phyloP scores from a whole-genome alignment of 2,113 vertebrate genomes.

The Passer montanus region DNA sequence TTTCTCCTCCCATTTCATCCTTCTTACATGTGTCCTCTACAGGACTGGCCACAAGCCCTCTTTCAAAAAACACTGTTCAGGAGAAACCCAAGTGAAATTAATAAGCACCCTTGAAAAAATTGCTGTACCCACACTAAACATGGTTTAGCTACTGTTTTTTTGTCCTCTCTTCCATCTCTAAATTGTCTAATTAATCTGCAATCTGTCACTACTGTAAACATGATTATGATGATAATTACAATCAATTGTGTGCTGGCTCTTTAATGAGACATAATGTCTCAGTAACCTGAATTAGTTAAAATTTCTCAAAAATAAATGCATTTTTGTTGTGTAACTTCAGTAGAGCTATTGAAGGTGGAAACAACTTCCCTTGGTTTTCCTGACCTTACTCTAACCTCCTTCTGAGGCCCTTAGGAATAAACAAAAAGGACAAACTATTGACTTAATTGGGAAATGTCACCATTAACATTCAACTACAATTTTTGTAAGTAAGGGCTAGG shows the following conservation, averaged over 20 bases:
- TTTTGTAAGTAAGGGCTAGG: not conserved
- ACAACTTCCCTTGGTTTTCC: not conserved
- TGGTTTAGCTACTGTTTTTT: not conserved
- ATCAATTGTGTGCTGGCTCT: not conserved
- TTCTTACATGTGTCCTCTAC: fast-evolving
- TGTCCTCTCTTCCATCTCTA: not conserved
- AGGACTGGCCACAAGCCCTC: not conserved
- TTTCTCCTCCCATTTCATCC: not conserved
- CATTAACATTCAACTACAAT: not conserved
- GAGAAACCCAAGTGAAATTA: not conserved
- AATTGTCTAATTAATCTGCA: not conserved
- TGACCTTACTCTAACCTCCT: not conserved
- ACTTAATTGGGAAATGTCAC: not conserved
- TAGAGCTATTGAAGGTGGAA: not conserved
- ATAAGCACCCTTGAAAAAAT: not conserved
- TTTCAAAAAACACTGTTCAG: not conserved
- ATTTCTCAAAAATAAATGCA: not conserved
- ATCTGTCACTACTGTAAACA: not conserved
- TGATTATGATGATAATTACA: not conserved
- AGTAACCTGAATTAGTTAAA: not conserved
- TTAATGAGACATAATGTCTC: not conserved
- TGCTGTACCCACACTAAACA: not conserved
- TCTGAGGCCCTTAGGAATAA: not conserved
- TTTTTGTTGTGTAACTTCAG: not conserved
- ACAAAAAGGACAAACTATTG: not conserved